Conservation (phyloP, 1,140 invertebrate species). For the Papilio xuthus region DNA sequence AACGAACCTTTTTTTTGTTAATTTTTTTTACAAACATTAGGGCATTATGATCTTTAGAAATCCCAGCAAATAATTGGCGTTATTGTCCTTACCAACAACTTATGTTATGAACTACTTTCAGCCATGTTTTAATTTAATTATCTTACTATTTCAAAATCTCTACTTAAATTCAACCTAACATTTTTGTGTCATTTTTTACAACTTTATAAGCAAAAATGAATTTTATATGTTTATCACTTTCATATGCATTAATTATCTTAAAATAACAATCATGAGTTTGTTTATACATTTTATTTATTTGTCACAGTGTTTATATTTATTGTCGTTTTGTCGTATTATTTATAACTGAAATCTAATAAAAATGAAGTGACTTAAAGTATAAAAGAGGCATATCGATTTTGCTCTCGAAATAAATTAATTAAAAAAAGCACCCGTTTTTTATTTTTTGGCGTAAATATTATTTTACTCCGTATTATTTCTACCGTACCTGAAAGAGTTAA, state of each 20-base stretch:
- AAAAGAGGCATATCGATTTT: slow-evolving; percentile 59
- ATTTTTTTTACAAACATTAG: not conserved
- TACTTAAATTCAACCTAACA: not conserved
- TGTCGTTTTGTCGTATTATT: slow-evolving; percentile 44
- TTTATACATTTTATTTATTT: slow-evolving; percentile 40
- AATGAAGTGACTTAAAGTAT: slow-evolving; percentile 74
- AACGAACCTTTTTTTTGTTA: not conserved
- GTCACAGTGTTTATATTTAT: slow-evolving; percentile 42
- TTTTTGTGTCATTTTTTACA: not conserved
- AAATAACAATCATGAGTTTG: not conserved
- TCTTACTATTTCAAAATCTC: slow-evolving; percentile 8
- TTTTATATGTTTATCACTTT: not conserved
- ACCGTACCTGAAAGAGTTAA: not conserved
- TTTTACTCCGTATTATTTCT: slow-evolving; percentile 4
- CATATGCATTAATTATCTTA: not conserved
- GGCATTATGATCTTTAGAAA: not conserved
- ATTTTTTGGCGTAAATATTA: slow-evolving; percentile 36
- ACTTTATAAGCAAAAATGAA: not conserved
- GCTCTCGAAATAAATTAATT: slow-evolving; percentile 66
- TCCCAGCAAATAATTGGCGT: not conserved
- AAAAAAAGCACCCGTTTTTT: slow-evolving; percentile 33
- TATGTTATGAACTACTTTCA: not conserved
- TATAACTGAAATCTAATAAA: slow-evolving; percentile 58
- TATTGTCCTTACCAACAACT: not conserved
- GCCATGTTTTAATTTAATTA: not conserved